Conservation (phyloP, 1,140 invertebrate genomes). For the Neuroterus valhalla region DNA sequence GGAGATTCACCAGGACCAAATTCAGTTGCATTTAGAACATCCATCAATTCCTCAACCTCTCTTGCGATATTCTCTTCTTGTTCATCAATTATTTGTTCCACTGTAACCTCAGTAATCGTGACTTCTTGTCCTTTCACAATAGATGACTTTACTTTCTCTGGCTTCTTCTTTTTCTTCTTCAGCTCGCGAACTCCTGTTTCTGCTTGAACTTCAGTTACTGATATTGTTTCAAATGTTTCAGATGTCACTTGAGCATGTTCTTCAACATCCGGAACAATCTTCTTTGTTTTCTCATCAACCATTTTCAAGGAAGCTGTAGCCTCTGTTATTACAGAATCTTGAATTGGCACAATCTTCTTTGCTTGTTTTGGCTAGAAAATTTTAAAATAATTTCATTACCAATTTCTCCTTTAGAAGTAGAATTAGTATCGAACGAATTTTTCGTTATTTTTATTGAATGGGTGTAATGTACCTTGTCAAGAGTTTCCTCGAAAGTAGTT, state of each 20-base stretch:
- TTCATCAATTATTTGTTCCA: conserved; percentile 77
- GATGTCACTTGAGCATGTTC: conserved; percentile 70
- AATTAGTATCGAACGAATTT: background rate
- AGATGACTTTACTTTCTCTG: conserved; percentile 61
- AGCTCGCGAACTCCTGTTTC: conserved; percentile 72
- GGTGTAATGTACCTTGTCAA: conserved; percentile 67
- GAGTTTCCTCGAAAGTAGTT: conserved; percentile 69
- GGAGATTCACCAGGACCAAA: conserved; percentile 87
- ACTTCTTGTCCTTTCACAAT: conserved; percentile 71
- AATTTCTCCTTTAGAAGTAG: conserved; percentile 18
- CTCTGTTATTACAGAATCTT: conserved; percentile 78
- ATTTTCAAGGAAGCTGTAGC: conserved; percentile 79
- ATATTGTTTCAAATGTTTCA: conserved; percentile 67
- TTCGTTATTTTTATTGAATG: conserved; percentile 33
- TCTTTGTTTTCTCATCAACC: conserved; percentile 75
- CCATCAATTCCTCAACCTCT: conserved; percentile 84
- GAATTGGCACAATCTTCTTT: conserved; percentile 75
- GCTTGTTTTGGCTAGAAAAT: conserved; percentile 66
- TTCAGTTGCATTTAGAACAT: conserved; percentile 83
- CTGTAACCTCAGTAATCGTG: conserved; percentile 70
- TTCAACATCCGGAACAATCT: conserved; percentile 63
- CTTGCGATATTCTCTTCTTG: conserved; percentile 78
- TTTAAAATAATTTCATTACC: conserved; percentile 8
- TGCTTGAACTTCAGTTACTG: conserved; percentile 71
- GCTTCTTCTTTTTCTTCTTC: conserved; percentile 65